phyloP scores from a whole-genome alignment of 2,797 vertebrate species.

The Picus viridis region DNA sequence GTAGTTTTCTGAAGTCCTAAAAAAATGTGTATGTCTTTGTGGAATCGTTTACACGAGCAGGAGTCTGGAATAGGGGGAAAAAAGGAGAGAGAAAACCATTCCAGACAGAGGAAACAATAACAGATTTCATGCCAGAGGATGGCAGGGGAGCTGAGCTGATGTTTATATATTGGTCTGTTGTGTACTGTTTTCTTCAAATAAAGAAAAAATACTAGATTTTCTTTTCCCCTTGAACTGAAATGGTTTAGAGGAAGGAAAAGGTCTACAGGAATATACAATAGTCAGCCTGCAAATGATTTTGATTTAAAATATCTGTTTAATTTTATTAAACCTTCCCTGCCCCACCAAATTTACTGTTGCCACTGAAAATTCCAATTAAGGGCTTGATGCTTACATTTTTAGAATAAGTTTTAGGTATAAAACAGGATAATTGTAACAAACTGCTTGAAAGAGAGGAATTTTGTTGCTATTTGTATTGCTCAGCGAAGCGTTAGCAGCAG shows the following conservation, averaged over 20 bases:
- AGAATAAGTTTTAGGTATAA: constrained; percentile 18
- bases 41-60: background rate
- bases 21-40: background rate
- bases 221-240: fast-evolving
- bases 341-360: background rate
- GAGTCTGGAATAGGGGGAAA: background rate
- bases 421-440: constrained; percentile 2
- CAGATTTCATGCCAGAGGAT: background rate
- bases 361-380: constrained; percentile 42
- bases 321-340: background rate
- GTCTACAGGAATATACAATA: background rate
- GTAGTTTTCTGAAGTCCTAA: background rate
- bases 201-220: background rate
- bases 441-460: background rate
- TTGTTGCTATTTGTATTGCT: background rate
- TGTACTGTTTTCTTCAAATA: background rate
- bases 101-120: background rate
- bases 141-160: background rate
- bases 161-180: background rate
- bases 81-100: background rate
- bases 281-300: background rate
- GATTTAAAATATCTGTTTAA: background rate
- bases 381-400: background rate
- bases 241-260: background rate
- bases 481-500: constrained; percentile 33